These are phyloP conservation scores for Polylopha cassiicola DNA, from an alignment of 2,888 invertebrate genomes.

Conservation along the genomic window DNA sequence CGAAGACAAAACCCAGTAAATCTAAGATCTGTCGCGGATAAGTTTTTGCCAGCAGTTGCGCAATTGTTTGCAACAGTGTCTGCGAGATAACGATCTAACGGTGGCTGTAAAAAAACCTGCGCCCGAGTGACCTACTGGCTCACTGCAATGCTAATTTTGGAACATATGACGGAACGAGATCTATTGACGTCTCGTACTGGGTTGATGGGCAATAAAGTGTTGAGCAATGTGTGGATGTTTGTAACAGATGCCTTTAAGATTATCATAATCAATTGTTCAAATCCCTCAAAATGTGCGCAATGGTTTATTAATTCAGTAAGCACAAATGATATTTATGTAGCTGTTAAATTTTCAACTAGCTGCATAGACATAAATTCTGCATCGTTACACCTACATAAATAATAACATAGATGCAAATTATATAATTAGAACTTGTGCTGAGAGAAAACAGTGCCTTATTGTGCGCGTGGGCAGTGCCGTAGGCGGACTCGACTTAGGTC, in stretches of 20 bases:
- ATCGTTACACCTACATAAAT: constrained; percentile 5
- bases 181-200: constrained; percentile 7
- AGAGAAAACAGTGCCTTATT: constrained; percentile 36
- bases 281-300: too few relatives aligned
- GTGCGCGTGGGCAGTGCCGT: constrained; percentile 36
- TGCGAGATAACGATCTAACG: constrained; percentile 45
- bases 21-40: constrained; percentile 30
- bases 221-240: too few relatives aligned
- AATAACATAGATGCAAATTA: constrained; percentile 32
- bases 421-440: constrained; percentile 33
- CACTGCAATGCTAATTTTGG: constrained; percentile 43
- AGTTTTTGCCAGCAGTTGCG: constrained; percentile 54
- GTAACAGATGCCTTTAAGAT: too few relatives aligned
- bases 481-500: constrained; percentile 36
- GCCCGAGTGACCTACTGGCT: constrained; percentile 44
- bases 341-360: too few relatives aligned
- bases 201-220: too few relatives aligned
- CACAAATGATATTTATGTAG: too few relatives aligned
- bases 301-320: too few relatives aligned
- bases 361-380: not conserved
- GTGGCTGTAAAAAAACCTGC: constrained; percentile 25
- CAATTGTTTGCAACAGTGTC: constrained; percentile 54
- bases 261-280: too few relatives aligned
- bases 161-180: constrained; percentile 30
- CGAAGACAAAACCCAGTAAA: not conserved